These are phyloP conservation scores for Pollimyrus isidori DNA, from an alignment of 2,113 vertebrate species.

Conservation along the genomic window DNA sequence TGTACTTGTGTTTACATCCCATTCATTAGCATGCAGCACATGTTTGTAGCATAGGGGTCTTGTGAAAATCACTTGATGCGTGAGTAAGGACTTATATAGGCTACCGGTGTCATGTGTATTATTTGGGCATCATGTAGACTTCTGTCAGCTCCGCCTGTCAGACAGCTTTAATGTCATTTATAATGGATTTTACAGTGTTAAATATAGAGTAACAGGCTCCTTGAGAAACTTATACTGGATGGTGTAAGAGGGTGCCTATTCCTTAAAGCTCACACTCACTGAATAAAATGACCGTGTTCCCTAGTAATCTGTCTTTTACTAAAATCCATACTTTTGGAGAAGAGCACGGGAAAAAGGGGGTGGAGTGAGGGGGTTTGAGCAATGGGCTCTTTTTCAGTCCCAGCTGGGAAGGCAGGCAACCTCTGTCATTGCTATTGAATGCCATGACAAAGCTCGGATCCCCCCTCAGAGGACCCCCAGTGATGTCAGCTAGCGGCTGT, in stretches of 20 bases:
- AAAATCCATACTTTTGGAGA: slow-evolving; percentile 29
- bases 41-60: neutral
- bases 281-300: slow-evolving; percentile 15
- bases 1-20: neutral
- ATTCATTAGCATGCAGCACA: neutral
- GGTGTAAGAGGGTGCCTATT: neutral
- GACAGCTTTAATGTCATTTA: neutral
- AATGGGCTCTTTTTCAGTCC: slow-evolving; percentile 20
- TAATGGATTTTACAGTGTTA: neutral
- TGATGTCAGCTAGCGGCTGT: slow-evolving; percentile 60
- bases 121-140: neutral
- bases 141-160: neutral
- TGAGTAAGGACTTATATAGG: neutral
- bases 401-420: neutral
- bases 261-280: neutral
- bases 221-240: neutral
- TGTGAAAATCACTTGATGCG: neutral
- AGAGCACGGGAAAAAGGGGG: slow-evolving; percentile 15
- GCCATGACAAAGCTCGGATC: slow-evolving; percentile 38
- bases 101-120: neutral
- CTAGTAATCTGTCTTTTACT: slow-evolving; percentile 24
- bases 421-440: neutral
- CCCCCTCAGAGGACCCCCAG: slow-evolving; percentile 63
- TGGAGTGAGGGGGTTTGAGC: neutral
- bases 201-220: neutral